Percentiles rank a stretch among this genome's conserved stretches.
Conservation (phyloP, 2,888 invertebrate species). For the Leptogaster cylindrica region DNA sequence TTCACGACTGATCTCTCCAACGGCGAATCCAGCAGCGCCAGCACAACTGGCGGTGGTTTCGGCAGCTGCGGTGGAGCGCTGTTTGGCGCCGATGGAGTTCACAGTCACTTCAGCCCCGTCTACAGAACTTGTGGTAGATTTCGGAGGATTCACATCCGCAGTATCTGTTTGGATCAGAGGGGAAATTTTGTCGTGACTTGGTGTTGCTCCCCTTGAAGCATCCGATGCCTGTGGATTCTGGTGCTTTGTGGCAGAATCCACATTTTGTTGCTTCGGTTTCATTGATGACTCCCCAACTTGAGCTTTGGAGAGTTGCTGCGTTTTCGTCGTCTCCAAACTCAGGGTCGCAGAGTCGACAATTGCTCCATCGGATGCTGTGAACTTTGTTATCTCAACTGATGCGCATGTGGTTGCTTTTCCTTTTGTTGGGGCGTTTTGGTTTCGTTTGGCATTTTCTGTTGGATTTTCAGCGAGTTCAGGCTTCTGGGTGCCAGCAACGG, state of each 20-base stretch:
- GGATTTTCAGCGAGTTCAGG: neutral
- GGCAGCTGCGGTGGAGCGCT: constrained; percentile 19
- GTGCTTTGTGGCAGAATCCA: constrained; percentile 29
- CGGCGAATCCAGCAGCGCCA: constrained; percentile 35
- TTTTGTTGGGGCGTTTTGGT: constrained; percentile 17
- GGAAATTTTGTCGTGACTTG: too few species aligned
- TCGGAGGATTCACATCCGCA: neutral
- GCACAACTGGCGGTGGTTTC: constrained; percentile 27
- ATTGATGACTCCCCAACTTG: constrained; percentile 6
- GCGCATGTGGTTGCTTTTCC: constrained; percentile 18
- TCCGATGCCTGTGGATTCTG: constrained; percentile 14
- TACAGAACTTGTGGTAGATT: constrained; percentile 30
- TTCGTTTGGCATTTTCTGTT: constrained; percentile 1
- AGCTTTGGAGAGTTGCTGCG: neutral
- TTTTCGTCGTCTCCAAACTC: neutral
- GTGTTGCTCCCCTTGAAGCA: too few species aligned
- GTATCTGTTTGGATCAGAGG: too few species aligned
- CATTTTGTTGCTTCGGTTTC: constrained; percentile 36
- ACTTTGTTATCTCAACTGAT: constrained; percentile 16
- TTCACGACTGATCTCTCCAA: constrained; percentile 53
- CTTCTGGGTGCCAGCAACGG: too few species aligned
- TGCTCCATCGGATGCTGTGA: neutral
- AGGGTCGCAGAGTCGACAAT: neutral
- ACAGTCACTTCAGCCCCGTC: neutral
- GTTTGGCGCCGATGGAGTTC: constrained; percentile 1